Base-by-base conservation (phyloP, 2,113 vertebrate genomes). In the Loxodonta africana region DNA sequence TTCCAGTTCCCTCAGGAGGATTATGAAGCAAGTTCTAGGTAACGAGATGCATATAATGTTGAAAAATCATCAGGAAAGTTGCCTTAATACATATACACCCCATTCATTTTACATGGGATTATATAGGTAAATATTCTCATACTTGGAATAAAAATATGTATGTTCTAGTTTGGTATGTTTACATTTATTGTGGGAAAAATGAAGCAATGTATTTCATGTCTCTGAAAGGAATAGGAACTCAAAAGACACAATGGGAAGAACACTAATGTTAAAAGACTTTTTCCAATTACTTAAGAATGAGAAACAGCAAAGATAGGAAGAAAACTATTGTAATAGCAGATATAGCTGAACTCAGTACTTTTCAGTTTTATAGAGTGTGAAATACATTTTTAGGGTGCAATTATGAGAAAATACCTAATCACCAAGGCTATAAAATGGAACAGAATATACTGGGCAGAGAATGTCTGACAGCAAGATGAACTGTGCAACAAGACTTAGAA, bases 381-480 rank as follows among this genome's bases (percentile, higher is more conserved):
- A 94, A 37, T 30, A 20, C 33, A 41, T 65, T 20, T 80, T 67
- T 67, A 53, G 25, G 9, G 18, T 65, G 83, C 28, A 85, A 76
- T 95, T 92, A 92, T 69, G 76, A 51, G 71, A 73, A 28, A 93
- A 44, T 95, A 51, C 17, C 14, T 90, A 71, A 83, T 88, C 44
- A 67, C 83, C 21, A 17, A 14, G 33, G 26, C 46, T 76, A 20
- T 83, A 77, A 26, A 80, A 41, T 41, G 65, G 60, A 67, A 69
- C 44, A 9, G 48, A 89, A 33, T 71, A 88, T 44, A 51, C 2
- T 0, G 0, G 63, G 41, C 46, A 67, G 87, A 92, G 86, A 92
- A 48, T 65, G 73, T 84, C 48, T 81, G 26, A 51, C n/a, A 94
- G 46, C 65, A 2, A 89, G 65, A 48, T 81, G 80, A 73, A 6